phyloP scores from a whole-genome alignment of 2,888 invertebrate species.

The Timema cristinae region DNA sequence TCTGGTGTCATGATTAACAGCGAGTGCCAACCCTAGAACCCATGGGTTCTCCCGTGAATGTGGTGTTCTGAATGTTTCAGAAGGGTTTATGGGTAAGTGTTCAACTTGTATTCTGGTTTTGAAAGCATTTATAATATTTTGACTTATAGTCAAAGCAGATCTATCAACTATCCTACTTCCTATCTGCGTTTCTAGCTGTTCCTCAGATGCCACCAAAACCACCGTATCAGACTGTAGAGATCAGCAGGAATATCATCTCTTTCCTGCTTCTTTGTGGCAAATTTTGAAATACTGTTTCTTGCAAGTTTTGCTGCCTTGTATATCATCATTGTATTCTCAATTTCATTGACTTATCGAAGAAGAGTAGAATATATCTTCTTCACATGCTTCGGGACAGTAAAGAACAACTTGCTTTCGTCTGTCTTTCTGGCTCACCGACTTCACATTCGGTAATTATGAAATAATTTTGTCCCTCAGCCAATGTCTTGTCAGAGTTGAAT shows the following conservation, averaged over 20 bases:
- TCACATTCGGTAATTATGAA: conserved; percentile 4
- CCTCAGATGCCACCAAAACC: conserved; percentile 3
- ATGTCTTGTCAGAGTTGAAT: neutral
- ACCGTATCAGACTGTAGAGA: neutral
- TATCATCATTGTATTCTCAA: neutral
- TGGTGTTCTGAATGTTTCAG: neutral
- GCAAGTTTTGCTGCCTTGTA: conserved; percentile 2
- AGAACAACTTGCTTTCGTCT: neutral
- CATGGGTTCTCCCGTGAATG: neutral
- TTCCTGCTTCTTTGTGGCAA: too few species aligned
- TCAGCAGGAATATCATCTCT: neutral
- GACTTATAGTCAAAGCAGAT: neutral
- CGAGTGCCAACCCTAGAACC: neutral
- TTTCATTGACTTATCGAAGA: neutral
- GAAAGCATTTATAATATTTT: neutral
- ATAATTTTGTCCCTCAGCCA: neutral
- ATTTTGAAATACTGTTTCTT: neutral
- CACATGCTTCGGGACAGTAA: neutral
- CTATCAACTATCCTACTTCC: neutral
- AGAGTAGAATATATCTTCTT: neutral
- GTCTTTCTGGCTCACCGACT: neutral
- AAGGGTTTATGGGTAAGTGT: neutral
- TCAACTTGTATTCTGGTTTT: conserved; percentile 4
- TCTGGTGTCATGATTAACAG: conserved; percentile 7
- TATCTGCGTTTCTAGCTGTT: neutral